Conservation (phyloP, 2,113 vertebrate genomes). For the Chascanopsetta lugubris region DNA sequence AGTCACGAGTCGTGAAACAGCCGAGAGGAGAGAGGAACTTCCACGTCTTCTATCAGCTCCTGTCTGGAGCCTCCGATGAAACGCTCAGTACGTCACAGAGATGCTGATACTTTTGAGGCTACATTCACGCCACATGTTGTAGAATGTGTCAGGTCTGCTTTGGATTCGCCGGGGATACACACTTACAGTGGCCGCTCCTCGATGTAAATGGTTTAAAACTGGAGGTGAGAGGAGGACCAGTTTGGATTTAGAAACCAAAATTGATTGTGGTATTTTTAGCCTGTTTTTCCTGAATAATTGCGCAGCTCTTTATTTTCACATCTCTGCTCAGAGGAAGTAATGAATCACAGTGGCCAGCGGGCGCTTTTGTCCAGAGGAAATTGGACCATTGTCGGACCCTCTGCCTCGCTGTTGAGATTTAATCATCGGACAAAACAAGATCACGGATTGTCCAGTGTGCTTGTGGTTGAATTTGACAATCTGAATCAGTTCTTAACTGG, state of each 20-base stretch:
- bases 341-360: slow-evolving; percentile 9
- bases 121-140: too few relatives aligned
- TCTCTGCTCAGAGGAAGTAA: slow-evolving; percentile 14
- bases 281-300: neutral
- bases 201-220: too few relatives aligned
- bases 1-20: slow-evolving; percentile 94
- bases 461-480: neutral
- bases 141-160: too few relatives aligned
- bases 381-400: neutral
- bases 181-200: too few relatives aligned
- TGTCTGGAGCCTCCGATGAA: slow-evolving; percentile 94
- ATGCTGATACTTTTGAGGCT: neutral
- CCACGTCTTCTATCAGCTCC: slow-evolving; percentile 96
- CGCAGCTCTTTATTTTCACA: neutral
- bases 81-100: slow-evolving; percentile 87
- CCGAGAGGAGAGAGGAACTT: slow-evolving; percentile 98
- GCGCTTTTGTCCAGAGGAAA: slow-evolving; percentile 3
- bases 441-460: neutral
- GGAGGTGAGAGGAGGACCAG: neutral
- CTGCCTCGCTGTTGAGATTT: neutral
- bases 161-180: too few relatives aligned
- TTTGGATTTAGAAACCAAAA: neutral
- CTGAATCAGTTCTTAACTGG: neutral
- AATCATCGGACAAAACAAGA: neutral
- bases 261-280: slow-evolving; percentile 3